Conservation (phyloP, 2,888 invertebrate species). For the Strigamia transsilvanica region DNA sequence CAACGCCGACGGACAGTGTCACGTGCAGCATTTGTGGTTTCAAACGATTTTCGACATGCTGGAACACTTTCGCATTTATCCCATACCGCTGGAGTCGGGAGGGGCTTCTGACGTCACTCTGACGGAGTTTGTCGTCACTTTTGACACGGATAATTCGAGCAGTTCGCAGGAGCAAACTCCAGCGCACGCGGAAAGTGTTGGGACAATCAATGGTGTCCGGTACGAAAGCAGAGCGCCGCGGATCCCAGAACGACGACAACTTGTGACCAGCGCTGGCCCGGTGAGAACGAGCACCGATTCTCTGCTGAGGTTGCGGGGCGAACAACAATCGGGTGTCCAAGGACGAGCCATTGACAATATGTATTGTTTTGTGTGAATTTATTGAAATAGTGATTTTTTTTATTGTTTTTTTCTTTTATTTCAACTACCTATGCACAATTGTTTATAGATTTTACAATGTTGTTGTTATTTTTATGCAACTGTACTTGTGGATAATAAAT, state of each 20-base stretch:
- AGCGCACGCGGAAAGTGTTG: slow-evolving; percentile 19
- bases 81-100: slow-evolving; percentile 95
- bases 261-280: slow-evolving; percentile 80
- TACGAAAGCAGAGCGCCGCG: slow-evolving; percentile 50
- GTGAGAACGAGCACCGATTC: slow-evolving; percentile 81
- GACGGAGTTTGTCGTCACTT: slow-evolving; percentile 81
- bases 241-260: slow-evolving; percentile 68
- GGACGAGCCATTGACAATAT: slow-evolving; percentile 83
- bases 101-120: slow-evolving; percentile 92
- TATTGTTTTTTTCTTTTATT: too few relatives aligned
- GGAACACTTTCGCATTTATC: slow-evolving; percentile 93
- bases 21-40: slow-evolving; percentile 93
- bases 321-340: slow-evolving; percentile 64
- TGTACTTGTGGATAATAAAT: too few relatives aligned
- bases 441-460: too few relatives aligned
- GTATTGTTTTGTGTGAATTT: slow-evolving; percentile 75
- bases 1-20: slow-evolving; percentile 90
- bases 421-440: too few relatives aligned
- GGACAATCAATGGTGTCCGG: background rate
- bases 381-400: too few relatives aligned
- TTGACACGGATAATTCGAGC: slow-evolving; percentile 52
- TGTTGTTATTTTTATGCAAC: too few relatives aligned
- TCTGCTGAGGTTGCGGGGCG: slow-evolving; percentile 73
- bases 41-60: slow-evolving; percentile 96
- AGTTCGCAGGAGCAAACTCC: slow-evolving; percentile 53